Conservation (phyloP, 2,888 invertebrate genomes). For the Agrochola macilenta region DNA sequence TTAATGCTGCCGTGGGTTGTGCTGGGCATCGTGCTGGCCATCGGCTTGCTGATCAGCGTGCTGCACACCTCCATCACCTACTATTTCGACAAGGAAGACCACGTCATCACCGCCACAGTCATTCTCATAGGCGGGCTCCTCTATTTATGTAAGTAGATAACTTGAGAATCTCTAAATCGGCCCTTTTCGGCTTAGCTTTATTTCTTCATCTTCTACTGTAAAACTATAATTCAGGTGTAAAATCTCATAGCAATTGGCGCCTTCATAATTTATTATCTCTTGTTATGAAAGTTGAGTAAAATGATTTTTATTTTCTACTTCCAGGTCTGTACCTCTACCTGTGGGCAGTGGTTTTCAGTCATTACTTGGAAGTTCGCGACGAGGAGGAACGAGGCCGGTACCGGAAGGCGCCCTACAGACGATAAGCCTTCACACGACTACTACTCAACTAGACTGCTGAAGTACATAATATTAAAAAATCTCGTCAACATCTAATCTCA, state of each 20-base stretch:
- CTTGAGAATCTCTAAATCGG: background rate
- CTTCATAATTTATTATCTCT: background rate
- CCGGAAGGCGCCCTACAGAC: constrained; percentile 93
- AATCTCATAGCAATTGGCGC: background rate
- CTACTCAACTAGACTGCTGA: constrained; percentile 42
- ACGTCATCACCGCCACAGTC: constrained; percentile 79
- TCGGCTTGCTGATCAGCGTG: constrained; percentile 94
- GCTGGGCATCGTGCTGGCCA: constrained; percentile 94
- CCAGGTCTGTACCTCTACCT: constrained; percentile 94
- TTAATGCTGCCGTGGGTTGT: constrained; percentile 96
- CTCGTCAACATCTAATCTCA: constrained; percentile 61
- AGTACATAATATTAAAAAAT: constrained; percentile 54
- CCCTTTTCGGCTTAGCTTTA: background rate
- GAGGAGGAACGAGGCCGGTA: constrained; percentile 93
- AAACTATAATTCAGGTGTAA: too few species aligned
- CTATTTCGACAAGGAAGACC: constrained; percentile 91
- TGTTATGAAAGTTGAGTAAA: background rate
- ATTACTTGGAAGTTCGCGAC: constrained; percentile 93
- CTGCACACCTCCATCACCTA: constrained; percentile 94
- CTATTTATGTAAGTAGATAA: constrained; percentile 82
- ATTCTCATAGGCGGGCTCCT: constrained; percentile 86
- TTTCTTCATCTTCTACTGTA: background rate
- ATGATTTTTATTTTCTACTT: constrained; percentile 64
- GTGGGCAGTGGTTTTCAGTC: constrained; percentile 96
- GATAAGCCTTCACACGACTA: constrained; percentile 72